phyloP scores from a whole-genome alignment of 2,113 vertebrate genomes.

The Macroglossus sobrinus region DNA sequence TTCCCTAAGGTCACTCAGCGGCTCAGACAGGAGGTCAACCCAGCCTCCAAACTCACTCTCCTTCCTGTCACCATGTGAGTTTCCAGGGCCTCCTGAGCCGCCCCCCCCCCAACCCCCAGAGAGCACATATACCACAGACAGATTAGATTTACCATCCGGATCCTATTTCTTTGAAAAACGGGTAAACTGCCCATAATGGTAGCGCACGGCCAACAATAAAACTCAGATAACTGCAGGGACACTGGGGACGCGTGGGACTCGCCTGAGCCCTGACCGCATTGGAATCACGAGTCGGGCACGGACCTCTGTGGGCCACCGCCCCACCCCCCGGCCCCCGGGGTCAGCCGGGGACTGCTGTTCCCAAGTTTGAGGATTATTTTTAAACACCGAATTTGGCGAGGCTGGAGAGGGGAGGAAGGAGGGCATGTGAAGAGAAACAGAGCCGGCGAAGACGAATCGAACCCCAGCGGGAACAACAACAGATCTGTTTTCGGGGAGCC shows the following conservation, averaged over 20 bases:
- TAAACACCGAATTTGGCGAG: slow-evolving; percentile 43
- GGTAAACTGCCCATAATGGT: background rate
- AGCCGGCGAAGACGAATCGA: background rate
- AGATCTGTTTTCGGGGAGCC: background rate
- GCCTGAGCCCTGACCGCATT: background rate
- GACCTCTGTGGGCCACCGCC: background rate
- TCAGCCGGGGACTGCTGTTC: slow-evolving; percentile 33
- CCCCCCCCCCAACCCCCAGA: fast-evolving
- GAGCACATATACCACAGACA: background rate
- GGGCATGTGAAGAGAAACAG: slow-evolving; percentile 19
- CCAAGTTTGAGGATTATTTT: slow-evolving; percentile 48
- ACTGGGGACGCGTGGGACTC: background rate
- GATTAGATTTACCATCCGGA: fast-evolving
- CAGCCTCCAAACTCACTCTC: too few relatives aligned
- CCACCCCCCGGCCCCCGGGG: too few relatives aligned
- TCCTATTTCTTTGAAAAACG: background rate
- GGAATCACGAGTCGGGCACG: background rate
- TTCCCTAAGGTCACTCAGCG: background rate
- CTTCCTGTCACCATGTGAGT: fast-evolving
- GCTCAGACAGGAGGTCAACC: background rate
- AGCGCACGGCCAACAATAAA: fast-evolving
- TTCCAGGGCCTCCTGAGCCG: fast-evolving
- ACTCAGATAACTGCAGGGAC: background rate
- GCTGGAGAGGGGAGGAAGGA: background rate
- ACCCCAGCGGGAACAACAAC: background rate